Evolutionary conservation across 2,797 vertebrate species (phyloP).

Genomic region (Leuciscus waleckii): DNA sequence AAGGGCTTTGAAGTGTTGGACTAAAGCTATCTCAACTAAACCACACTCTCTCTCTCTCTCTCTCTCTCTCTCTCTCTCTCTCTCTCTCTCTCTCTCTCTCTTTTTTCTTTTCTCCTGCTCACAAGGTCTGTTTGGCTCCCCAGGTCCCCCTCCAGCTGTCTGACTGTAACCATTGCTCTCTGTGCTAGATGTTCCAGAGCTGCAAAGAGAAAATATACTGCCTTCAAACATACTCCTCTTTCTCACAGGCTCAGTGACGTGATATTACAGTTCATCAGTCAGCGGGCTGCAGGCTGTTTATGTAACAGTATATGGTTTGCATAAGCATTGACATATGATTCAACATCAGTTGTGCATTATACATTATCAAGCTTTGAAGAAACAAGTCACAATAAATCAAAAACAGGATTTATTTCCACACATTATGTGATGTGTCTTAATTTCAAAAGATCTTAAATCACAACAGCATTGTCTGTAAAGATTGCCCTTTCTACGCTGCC

Average conservation of each 20-base stretch:
- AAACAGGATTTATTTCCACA: background rate
- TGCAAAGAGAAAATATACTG: conserved; percentile 47
- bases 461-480: conserved; percentile 24
- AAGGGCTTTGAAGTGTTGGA: conserved; percentile 30
- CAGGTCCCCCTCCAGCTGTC: conserved; percentile 56
- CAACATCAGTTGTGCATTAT: background rate
- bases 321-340: conserved; percentile 30
- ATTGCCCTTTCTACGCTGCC: background rate
- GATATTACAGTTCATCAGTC: conserved; percentile 34
- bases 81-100: conserved; percentile 34
- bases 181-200: conserved; percentile 24
- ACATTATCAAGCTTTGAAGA: conserved; percentile 12
- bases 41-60: conserved; percentile 31
- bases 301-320: conserved; percentile 9
- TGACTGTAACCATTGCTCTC: conserved; percentile 29
- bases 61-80: conserved; percentile 16
- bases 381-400: background rate
- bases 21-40: conserved; percentile 30
- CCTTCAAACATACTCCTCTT: conserved; percentile 24
- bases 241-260: conserved; percentile 30
- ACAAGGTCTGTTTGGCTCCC: conserved; percentile 68
- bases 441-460: background rate
- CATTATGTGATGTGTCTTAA: background rate
- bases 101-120: conserved; percentile 24
- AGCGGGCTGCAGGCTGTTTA: conserved; percentile 1